Base-by-base conservation (phyloP, 2,113 vertebrate species). In the Solenodon paradoxus region DNA sequence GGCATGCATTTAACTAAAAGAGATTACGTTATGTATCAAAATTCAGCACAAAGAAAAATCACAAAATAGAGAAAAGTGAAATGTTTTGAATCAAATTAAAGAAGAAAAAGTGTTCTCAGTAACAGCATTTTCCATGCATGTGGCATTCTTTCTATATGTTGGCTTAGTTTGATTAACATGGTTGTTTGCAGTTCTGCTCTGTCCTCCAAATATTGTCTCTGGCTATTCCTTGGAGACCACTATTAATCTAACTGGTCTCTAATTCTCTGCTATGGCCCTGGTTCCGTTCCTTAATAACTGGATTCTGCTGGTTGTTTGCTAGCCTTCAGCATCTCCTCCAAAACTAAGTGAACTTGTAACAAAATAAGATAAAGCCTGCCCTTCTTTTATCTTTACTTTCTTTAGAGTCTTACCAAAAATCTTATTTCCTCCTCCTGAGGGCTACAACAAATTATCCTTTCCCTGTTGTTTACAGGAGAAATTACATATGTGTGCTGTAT, bases 331-430 rank as follows among this genome's bases (percentile, higher is more conserved):
- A 1, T 85, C 97, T 97, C 96, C 84, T 98, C n/a, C 61, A 93
- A 93, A 97, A 95, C 78, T 97, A 96, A 96, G 89, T 97, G 86
- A 97, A 95, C 96, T 77, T 97, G 86, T 93, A 98, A 96, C 82
- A 97, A 94, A 82, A 66, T 88, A 59, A 72, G 68, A 97, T 81
- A 97, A 98, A 97, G 45, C 38, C 97, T 95, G 95, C 97, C 68
- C 19, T 97, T 59, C 93, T 98, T 61, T 88, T 88, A 84, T 95
- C 78, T 75, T 94, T 28, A 77, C 83, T 95, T 96, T 95, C 42
- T 97, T 96, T 82, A 95, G 42, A 84, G 78, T 94, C 20, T 95
- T 94, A 96, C 66, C 94, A 78, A 97, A 96, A 92, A 88, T 93
- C 5, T 35, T 96, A 7, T 82, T 86, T 92, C 78, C n/a, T 92